Evolutionary conservation across 2,888 invertebrate species (phyloP), one percentile per base, ranked within the genome.

Genomic region (Alloscopus bannaensis): DNA sequence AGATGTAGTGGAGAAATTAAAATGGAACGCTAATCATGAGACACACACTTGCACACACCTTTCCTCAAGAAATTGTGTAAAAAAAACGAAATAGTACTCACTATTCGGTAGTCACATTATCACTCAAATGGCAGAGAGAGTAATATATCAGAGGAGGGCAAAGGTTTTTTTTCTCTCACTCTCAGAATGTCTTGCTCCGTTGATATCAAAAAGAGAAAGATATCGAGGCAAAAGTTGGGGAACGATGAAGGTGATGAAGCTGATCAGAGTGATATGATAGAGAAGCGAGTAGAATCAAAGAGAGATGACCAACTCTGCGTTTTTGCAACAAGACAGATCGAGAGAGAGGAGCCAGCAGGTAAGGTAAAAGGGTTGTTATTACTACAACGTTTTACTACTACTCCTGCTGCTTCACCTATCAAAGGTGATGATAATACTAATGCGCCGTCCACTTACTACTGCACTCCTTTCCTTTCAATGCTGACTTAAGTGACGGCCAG

Each of bases 221-320:
- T n/a, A 36, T 13, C 36, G 13, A 36, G 36, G 36, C 36, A 59
- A 18, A 59, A 40, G 69, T 29, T 18, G 70, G 18, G 47, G 22
- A n/a, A 47, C 22, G 76, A 55, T 45, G 50, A 68, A 62, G 64
- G 69, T 55, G 69, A 77, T 70, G 77, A 69, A 70, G 69, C 77
- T 70, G 70, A 78, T 70, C 78, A 65, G 57, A 40, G 8, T 28
- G 42, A 29, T 65, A 68, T 52, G 64, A 50, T 71, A 62, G 50
- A 59, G 31, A 70, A 70, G 36, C 59, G 45, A 71, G 62, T 70
- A 57, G 4, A 57, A 47, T 47, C 11, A 13, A 3, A 47, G 52
- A n/a, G 18, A 22, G 40, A 60, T 36, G 40, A 31, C n/a, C 40
- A 60, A 24, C 22, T 3, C 13, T 4, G 4, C 6, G 2, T 16